phyloP scores from a whole-genome alignment of 2,888 invertebrate genomes.

The Digitonthophagus gazella region DNA sequence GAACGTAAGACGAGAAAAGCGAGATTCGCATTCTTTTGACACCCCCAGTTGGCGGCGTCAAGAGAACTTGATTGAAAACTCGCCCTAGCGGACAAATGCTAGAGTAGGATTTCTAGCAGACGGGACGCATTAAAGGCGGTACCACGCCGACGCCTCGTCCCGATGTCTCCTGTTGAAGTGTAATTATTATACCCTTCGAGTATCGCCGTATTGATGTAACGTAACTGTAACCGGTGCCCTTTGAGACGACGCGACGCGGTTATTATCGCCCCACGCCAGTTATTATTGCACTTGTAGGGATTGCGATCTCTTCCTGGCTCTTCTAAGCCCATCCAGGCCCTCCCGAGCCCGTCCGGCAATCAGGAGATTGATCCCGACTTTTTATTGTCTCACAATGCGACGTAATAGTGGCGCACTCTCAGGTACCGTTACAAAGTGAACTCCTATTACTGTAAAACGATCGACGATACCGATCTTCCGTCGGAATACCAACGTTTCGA shows the following conservation, averaged over 20 bases:
- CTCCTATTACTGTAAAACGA: slow-evolving; percentile 5
- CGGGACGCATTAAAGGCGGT: slow-evolving; percentile 44
- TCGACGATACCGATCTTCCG: not conserved
- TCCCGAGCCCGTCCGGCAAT: slow-evolving; percentile 1
- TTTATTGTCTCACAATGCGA: slow-evolving; percentile 13
- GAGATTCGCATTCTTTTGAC: slow-evolving; percentile 32
- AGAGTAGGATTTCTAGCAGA: slow-evolving; percentile 46
- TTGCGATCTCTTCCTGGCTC: not conserved
- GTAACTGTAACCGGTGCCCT: slow-evolving; percentile 17
- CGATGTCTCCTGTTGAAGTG: slow-evolving; percentile 26
- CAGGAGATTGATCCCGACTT: slow-evolving; percentile 14
- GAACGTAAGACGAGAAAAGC: slow-evolving; percentile 19
- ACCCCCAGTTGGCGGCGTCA: slow-evolving; percentile 45
- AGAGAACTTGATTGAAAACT: slow-evolving; percentile 51
- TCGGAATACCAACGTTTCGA: not conserved
- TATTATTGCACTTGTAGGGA: slow-evolving; percentile 14
- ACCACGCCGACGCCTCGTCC: slow-evolving; percentile 32
- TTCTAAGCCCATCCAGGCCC: too few relatives aligned
- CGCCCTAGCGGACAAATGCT: slow-evolving; percentile 49
- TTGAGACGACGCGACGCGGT: not conserved
- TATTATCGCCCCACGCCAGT: not conserved
- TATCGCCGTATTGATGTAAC: slow-evolving; percentile 23
- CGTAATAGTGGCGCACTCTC: slow-evolving; percentile 8
- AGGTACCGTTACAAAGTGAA: slow-evolving; percentile 4
- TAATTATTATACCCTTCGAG: slow-evolving; percentile 28